Base-by-base conservation (phyloP, 2,888 invertebrate species). In the Oscheius myriophilus region DNA sequence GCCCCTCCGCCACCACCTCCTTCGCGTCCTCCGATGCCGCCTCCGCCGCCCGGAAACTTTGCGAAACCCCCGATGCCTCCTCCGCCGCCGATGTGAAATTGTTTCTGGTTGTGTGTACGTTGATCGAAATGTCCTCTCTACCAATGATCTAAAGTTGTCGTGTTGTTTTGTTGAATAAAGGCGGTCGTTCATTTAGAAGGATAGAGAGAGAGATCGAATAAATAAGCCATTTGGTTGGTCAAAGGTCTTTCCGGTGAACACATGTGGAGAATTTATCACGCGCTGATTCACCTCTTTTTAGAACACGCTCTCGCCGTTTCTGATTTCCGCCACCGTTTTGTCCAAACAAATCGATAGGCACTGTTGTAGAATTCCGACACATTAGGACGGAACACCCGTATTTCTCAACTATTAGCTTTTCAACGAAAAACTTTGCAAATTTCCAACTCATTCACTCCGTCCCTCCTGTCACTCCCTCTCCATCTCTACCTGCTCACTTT, bases 1-100 rank as follows among this genome's bases (percentile, higher is more conserved):
- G 33, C 75, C 45, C 77, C 78, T 16, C 82, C 61, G 16, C 64
- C 64, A 14, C 62, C 69, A 23, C 74, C 75, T 18, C 73, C 78
- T 14, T 75, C 76, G 11, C 76, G 77, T 57, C 77, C 75, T 51
- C 76, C 73, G 59, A 70, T 78, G 39, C 76, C 75, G 33, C 78
- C 75, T 16, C 78, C 75, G 39, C 75, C 76, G 12, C 73, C 72
- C 41, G 67, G 70, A 21, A 49, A 53, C 11, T 62, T 45, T 46
- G 59, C 33, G 26, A 23, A 18, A 43, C 62, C 75, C 1, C 63
- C 67, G 21, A 69, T 69, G 65, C 65, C 64, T 57, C 65, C 57
- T 33, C 67, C 58, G n/a, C 64, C 49, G 25, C 66, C 58, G 18
- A 49, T 49, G 55, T 66, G 26, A 52, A 43, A 45, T 21, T 33